Evolutionary conservation across 2,888 invertebrate species (phyloP), one percentile per base, ranked within the genome.

Genomic region (Ditylenchus weischeri): DNA sequence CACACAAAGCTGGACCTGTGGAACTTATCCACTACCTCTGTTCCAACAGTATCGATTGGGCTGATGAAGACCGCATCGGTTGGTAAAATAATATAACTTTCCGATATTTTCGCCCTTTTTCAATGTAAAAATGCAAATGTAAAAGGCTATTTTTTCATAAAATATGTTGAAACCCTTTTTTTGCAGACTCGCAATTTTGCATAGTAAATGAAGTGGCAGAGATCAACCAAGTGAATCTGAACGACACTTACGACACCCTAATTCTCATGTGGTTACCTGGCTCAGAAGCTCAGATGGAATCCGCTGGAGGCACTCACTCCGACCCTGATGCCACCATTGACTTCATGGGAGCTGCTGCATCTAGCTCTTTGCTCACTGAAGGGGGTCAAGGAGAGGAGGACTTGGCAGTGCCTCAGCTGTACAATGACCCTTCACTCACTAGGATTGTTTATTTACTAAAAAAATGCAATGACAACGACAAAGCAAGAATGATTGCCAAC

Each of bases 1-100:
- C 51, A 69, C 69, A 69, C 69, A 65, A 15, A 29, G 43, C 43
- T 10, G 69, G 72, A 29, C 72, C 72, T 1, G 64, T 62, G 4
- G 72, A 74, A 48, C 69, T 78, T 43, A 74, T 77, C 48, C 36
- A 68, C 13, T 57, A 69, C 23, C 71, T 78, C 48, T 77, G 76
- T 65, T 67, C 69, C 23, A 70, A 73, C 19, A 64, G 66, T 58
- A 58, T 74, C 18, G 69, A 75, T n/a, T 78, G 78, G 78, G 67
- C 50, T 7, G 65, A 74, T 35, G 29, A 59, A n/a, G 49, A 48
- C 13, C 73, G 73, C 43, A 75, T 73, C n/a, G 67, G 73, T 72
- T 36, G 36, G 13, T 69, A 23, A 54, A 21, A 13, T n/a, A 10
- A 15, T 13, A 15, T 43, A 10, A 43, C 1, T 15, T 43, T 8